Conservation (phyloP, 2,113 vertebrate species). For the Pseudorasbora parva region DNA sequence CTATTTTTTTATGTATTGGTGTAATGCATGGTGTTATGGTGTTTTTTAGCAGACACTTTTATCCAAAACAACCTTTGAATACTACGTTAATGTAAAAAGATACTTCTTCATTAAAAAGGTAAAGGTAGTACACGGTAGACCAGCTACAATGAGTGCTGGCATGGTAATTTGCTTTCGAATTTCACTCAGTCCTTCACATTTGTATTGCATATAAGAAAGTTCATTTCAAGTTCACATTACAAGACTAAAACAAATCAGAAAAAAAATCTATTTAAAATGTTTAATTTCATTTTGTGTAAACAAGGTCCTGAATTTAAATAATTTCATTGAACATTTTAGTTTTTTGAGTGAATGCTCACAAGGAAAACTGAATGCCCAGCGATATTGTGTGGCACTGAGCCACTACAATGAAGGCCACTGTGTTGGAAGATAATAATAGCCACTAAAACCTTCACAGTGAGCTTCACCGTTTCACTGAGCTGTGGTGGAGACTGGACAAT, state of each 20-base stretch:
- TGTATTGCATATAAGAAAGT: not conserved
- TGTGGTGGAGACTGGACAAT: not conserved
- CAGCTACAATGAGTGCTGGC: not conserved
- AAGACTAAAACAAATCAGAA: not conserved
- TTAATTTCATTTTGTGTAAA: not conserved
- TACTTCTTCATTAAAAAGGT: too few species aligned
- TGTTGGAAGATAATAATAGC: conserved; percentile 27
- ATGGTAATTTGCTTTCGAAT: not conserved
- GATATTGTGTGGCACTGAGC: not conserved
- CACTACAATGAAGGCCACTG: not conserved
- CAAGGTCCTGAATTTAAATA: not conserved
- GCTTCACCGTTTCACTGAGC: conserved; percentile 13
- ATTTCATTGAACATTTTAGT: not conserved
- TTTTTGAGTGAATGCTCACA: not conserved
- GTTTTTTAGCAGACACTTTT: too few species aligned
- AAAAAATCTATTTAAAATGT: not conserved
- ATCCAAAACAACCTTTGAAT: too few species aligned
- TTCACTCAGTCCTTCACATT: not conserved
- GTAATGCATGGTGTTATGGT: too few species aligned
- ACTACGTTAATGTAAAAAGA: too few species aligned
- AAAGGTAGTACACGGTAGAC: too few species aligned
- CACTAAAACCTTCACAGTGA: conserved; percentile 1
- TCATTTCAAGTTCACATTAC: not conserved
- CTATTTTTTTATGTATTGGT: not conserved
- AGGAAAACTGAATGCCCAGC: not conserved